Evolutionary conservation across 2,888 invertebrate genomes (phyloP), one percentile per base, ranked within the genome.

Genomic region (Creontiades dilutus): DNA sequence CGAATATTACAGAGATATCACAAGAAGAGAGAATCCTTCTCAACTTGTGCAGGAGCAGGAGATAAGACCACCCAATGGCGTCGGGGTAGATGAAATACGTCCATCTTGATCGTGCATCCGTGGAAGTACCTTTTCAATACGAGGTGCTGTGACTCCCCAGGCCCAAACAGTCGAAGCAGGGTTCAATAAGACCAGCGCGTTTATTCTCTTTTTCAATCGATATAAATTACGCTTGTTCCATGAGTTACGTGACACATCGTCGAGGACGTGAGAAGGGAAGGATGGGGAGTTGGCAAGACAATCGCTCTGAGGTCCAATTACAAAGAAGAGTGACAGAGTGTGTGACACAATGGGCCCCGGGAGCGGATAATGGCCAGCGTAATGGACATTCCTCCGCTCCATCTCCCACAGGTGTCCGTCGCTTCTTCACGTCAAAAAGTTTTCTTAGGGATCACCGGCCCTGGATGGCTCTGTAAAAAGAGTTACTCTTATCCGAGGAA

Each of bases 301-400:
- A 86, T 86, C 86, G 86, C 86, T 23, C 75, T 28, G 68, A 46
- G 28, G 88, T 88, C 57, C 88, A 88, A 88, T 88, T 88, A 81
- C 48, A 78, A 88, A 47, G 57, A 81, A 37, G 88, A 88, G 80
- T 88, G 88, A 88, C 88, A 88, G 88, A 88, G 81, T 78, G 78
- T 88, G 88, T 88, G 88, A 88, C 88, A 88, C 88, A 88, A 88
- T 52, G 61, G 80, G 55, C 68, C 68, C 19, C 86, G 46, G 48
- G 47, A 68, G 86, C 85, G 85, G 85, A 86, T 86, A 86, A 86
- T 86, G 76, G 86, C 86, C 76, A 47, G 47, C n/a, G 76, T 86
- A 86, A 86, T 86, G 86, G 86, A 86, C 86, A 86, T 86, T 86
- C 86, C 86, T 86, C 48, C 75, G 86, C 75, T 86, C 68, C 86